These are phyloP conservation scores for Parapsyche elsis DNA, from an alignment of 1,140 invertebrate genomes.

Conservation along the genomic window DNA sequence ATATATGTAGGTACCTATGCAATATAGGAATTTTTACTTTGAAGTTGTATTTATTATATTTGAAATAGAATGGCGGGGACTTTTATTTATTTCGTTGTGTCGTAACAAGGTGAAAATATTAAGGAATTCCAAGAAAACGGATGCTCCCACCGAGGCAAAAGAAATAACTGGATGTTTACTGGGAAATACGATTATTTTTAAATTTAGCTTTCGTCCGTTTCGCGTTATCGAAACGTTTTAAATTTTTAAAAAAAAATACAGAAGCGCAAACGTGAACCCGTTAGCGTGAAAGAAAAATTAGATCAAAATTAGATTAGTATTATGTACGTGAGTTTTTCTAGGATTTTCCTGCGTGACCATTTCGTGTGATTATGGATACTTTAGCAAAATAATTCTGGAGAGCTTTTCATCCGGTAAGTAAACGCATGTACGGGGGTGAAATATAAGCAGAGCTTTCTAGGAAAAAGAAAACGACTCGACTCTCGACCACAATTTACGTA, in stretches of 20 bases:
- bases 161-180: slow-evolving; percentile 18
- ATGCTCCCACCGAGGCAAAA: background rate
- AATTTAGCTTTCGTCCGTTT: background rate
- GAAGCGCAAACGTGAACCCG: background rate
- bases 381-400: background rate
- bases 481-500: slow-evolving; percentile 34
- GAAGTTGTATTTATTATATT: too few relatives aligned
- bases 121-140: slow-evolving; percentile 2
- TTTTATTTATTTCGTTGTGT: too few relatives aligned
- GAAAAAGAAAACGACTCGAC: slow-evolving; percentile 29
- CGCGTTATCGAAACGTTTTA: background rate
- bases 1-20: too few relatives aligned
- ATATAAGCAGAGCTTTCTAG: slow-evolving; percentile 26
- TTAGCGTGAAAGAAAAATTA: background rate
- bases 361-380: background rate
- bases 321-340: background rate
- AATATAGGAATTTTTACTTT: too few relatives aligned
- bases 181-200: background rate
- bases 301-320: background rate
- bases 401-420: slow-evolving; percentile 17
- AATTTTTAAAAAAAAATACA: background rate
- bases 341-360: background rate
- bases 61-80: too few relatives aligned
- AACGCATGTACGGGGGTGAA: slow-evolving; percentile 14
- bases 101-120: slow-evolving; percentile 5